Evolutionary conservation across 2,888 invertebrate genomes (phyloP).

Genomic region (Laspeyria flexula): DNA sequence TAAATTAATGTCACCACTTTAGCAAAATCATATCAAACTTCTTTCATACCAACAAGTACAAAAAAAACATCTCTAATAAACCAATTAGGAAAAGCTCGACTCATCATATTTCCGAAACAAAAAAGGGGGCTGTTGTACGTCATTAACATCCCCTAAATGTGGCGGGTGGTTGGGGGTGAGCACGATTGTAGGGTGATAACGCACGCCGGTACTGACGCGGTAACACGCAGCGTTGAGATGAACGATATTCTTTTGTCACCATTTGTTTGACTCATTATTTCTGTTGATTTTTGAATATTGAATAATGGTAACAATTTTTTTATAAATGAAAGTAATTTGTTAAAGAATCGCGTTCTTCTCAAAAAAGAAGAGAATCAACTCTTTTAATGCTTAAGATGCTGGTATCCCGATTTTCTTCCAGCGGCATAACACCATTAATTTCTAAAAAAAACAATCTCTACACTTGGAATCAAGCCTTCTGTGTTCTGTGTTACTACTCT

Average conservation of each 20-base stretch:
- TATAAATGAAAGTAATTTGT: too few relatives aligned
- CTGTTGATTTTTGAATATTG: background rate
- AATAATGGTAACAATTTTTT: too few relatives aligned
- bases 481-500: too few relatives aligned
- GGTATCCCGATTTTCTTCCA: too few relatives aligned
- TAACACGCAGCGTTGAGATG: constrained; percentile 8
- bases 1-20: too few relatives aligned
- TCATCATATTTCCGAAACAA: constrained; percentile 14
- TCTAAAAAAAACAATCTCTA: too few relatives aligned
- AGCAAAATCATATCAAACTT: too few relatives aligned
- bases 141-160: constrained; percentile 46
- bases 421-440: too few relatives aligned
- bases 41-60: background rate
- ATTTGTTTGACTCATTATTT: background rate
- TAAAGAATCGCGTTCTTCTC: too few relatives aligned
- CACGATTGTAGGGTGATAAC: constrained; percentile 45
- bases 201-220: constrained; percentile 41
- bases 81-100: constrained; percentile 13
- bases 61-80: constrained; percentile 3
- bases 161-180: constrained; percentile 33
- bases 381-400: too few relatives aligned
- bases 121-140: constrained; percentile 15
- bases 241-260: constrained; percentile 4
- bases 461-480: too few relatives aligned
- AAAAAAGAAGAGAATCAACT: too few relatives aligned